phyloP scores from a whole-genome alignment of 2,888 invertebrate genomes.

The Calephelis perditalis region DNA sequence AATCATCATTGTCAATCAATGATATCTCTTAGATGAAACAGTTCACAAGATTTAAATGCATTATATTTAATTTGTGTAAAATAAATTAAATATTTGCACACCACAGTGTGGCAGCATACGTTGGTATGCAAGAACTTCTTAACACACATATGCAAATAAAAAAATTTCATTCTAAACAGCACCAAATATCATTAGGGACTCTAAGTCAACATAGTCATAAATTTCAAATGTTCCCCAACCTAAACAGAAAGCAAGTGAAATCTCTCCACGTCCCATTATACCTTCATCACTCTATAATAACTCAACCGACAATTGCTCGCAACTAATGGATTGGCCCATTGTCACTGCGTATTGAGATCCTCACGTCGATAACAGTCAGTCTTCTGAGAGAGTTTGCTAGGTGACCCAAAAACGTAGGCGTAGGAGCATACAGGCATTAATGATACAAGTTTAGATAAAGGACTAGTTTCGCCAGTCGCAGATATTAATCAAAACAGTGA shows the following conservation, averaged over 20 bases:
- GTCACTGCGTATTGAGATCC: slow-evolving; percentile 45
- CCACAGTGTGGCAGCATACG: too few species aligned
- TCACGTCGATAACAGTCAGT: slow-evolving; percentile 35
- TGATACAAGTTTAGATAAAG: slow-evolving; percentile 13
- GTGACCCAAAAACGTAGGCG: slow-evolving; percentile 25
- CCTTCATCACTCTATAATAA: slow-evolving; percentile 18
- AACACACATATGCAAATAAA: too few species aligned
- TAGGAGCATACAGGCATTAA: slow-evolving; percentile 17
- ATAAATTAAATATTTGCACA: too few species aligned
- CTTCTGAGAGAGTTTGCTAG: slow-evolving; percentile 22
- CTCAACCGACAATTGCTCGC: slow-evolving; percentile 17
- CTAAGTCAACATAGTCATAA: neutral
- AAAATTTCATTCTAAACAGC: too few species aligned
- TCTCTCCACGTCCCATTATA: slow-evolving; percentile 15
- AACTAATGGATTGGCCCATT: slow-evolving; percentile 44
- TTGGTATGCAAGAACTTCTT: too few species aligned
- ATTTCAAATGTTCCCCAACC: neutral
- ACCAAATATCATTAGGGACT: too few species aligned
- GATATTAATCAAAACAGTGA: slow-evolving; percentile 16
- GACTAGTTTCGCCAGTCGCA: slow-evolving; percentile 11
- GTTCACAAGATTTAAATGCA: too few species aligned
- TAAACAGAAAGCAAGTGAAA: slow-evolving; percentile 11
- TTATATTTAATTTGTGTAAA: too few species aligned
- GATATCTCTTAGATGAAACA: too few species aligned
- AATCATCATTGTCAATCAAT: too few species aligned